phyloP scores from a whole-genome alignment of 2,888 invertebrate genomes.

The Aporophyla lueneburgensis region DNA sequence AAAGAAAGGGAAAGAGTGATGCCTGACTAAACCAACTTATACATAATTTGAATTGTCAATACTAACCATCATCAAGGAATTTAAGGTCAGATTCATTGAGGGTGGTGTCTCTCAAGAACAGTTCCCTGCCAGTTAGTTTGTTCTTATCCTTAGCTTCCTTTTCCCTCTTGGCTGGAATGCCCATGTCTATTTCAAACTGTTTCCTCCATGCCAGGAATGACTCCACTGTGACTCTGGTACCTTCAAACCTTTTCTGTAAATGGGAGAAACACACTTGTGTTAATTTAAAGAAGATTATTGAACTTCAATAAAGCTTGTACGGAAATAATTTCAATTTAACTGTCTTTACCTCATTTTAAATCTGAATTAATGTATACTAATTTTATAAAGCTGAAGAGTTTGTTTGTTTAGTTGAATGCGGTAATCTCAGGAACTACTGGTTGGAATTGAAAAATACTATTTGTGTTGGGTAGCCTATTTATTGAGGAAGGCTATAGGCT shows the following conservation, averaged over 20 bases:
- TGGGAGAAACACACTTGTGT: constrained; percentile 1
- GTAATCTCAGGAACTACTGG: too few relatives aligned
- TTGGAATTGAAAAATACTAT: too few relatives aligned
- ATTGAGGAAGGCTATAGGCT: too few relatives aligned
- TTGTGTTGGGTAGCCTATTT: too few relatives aligned
- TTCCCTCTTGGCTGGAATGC: constrained; percentile 93
- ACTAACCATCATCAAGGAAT: constrained; percentile 96
- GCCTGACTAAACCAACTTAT: neutral
- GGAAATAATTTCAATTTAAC: neutral
- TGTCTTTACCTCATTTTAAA: neutral
- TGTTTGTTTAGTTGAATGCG: too few relatives aligned
- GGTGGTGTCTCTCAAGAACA: constrained; percentile 98
- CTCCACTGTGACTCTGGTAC: constrained; percentile 98
- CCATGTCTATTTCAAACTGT: constrained; percentile 97
- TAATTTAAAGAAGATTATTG: neutral
- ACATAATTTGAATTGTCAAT: neutral
- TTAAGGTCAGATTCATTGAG: constrained; percentile 99
- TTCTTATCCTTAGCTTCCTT: constrained; percentile 93
- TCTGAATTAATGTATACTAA: neutral
- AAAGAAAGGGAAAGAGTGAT: neutral
- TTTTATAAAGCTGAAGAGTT: too few relatives aligned
- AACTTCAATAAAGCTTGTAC: neutral
- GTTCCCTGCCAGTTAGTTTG: constrained; percentile 97
- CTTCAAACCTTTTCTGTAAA: constrained; percentile 97
- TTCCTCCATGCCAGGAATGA: constrained; percentile 98